phyloP scores from a whole-genome alignment of 2,888 invertebrate genomes.

The Ephialtes manifestator region DNA sequence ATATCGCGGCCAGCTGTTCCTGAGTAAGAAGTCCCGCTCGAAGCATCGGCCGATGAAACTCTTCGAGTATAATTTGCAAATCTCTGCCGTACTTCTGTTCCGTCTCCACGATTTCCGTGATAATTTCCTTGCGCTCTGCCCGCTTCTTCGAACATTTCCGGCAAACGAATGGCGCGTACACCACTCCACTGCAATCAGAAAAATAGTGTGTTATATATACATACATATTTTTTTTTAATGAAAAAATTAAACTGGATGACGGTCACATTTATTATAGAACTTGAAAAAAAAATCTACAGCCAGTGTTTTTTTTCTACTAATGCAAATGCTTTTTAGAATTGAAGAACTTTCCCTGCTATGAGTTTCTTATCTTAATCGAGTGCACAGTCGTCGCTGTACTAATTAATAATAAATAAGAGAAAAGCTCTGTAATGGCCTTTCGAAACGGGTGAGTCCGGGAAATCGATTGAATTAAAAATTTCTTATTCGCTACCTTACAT shows the following conservation, averaged over 20 bases:
- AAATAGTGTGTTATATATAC: neutral
- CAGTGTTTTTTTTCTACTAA: constrained; percentile 4
- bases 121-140: constrained; percentile 96
- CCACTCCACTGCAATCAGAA: constrained; percentile 87
- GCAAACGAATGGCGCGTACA: constrained; percentile 93
- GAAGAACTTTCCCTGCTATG: constrained; percentile 35
- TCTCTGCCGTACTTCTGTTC: constrained; percentile 98
- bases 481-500: constrained; percentile 8
- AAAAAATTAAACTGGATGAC: neutral
- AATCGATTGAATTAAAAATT: constrained; percentile 37
- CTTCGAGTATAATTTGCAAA: constrained; percentile 96
- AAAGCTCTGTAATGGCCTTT: constrained; percentile 23
- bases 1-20: constrained; percentile 96
- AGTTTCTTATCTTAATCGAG: constrained; percentile 44
- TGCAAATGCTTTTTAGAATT: neutral
- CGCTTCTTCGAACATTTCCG: constrained; percentile 95
- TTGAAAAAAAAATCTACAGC: no score
- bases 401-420: constrained; percentile 53
- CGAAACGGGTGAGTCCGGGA: constrained; percentile 21
- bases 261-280: no score
- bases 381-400: constrained; percentile 9
- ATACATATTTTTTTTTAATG: neutral
- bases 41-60: constrained; percentile 97
- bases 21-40: constrained; percentile 96
- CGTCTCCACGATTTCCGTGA: constrained; percentile 98